Evolutionary conservation across 2,113 vertebrate species (phyloP), one percentile per base, ranked within the genome.

Genomic region (Isichthys henryi): DNA sequence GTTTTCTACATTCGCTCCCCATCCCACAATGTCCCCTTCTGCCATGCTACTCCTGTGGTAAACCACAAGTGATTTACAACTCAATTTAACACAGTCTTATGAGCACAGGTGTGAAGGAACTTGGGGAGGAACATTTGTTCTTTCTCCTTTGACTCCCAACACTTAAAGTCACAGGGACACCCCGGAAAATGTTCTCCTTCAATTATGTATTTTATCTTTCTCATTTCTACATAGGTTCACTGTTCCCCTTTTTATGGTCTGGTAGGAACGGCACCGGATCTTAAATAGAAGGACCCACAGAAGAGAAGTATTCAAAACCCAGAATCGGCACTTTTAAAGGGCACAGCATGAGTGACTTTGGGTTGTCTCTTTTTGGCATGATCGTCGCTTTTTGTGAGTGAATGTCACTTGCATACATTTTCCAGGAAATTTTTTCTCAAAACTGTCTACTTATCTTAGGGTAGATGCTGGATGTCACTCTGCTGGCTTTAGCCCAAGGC

Each of bases 281-380:
- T 89, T 89, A 83, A 89, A 56, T 35, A 53, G 88, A 80, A 82
- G 66, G 77, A 8, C 45, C 70, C 70, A 56, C 27, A 83, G 49
- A 82, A 89, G 46, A 46, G 49, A 83, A 74, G 39, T 45, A 89
- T 83, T 80, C 88, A 56, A 89, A 89, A 80, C 53, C 74, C 74
- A 82, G 70, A 89, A 46, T 89, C 74, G 88, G 66, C 88, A 89
- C 70, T 89, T 89, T 89, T 89, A 89, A 89, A 89, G 88, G 88
- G 88, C 88, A 83, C 48, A 43, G 70, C 21, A 27, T n/a, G 50
- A 83, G 35, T 82, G 70, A 82, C 88, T 89, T 89, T 89, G 39
- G 88, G 43, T 56, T 27, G 35, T 89, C 48, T 53, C 88, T 39
- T 82, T 82, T 89, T 82, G 19, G 45, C 77, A 45, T 56, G 88